phyloP scores from a whole-genome alignment of 1,140 invertebrate species.

The Lysiphlebus fabarum region DNA sequence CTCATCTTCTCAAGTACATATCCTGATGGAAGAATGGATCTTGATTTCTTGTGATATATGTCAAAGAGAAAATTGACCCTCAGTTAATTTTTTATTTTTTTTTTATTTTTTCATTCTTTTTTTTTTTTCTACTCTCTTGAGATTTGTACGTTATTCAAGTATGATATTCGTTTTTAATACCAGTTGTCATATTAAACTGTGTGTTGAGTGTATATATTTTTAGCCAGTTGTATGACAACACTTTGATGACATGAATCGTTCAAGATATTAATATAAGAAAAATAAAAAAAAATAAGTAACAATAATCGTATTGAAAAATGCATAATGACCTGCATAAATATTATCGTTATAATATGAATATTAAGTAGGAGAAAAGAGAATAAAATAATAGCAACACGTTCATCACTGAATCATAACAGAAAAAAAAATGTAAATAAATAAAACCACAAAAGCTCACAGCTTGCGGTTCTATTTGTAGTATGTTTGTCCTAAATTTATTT shows the following conservation, averaged over 20 bases:
- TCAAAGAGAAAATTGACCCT: conserved; percentile 1
- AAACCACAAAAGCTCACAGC: conserved; percentile 18
- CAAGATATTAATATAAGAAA: too few relatives aligned
- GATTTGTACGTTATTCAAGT: too few relatives aligned
- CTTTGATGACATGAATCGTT: too few relatives aligned
- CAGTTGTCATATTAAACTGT: too few relatives aligned
- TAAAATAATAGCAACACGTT: not conserved
- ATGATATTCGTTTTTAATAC: too few relatives aligned
- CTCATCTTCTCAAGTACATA: conserved; percentile 49
- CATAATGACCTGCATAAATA: conserved; percentile 2
- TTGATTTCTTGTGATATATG: not conserved
- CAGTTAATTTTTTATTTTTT: not conserved
- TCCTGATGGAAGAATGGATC: too few relatives aligned
- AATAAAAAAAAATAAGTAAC: too few relatives aligned
- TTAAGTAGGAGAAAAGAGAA: conserved; percentile 4
- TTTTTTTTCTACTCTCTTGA: too few relatives aligned
- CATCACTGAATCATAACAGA: not conserved
- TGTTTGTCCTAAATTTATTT: conserved; percentile 22
- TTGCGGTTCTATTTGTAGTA: conserved; percentile 16
- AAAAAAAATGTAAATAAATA: conserved; percentile 30
- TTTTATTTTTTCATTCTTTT: not conserved
- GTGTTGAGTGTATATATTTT: too few relatives aligned
- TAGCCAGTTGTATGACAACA: too few relatives aligned
- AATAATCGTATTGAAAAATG: too few relatives aligned
- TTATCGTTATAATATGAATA: not conserved